Evolutionary conservation across 2,113 vertebrate genomes (phyloP).

Genomic region (Eurypyga helias): DNA sequence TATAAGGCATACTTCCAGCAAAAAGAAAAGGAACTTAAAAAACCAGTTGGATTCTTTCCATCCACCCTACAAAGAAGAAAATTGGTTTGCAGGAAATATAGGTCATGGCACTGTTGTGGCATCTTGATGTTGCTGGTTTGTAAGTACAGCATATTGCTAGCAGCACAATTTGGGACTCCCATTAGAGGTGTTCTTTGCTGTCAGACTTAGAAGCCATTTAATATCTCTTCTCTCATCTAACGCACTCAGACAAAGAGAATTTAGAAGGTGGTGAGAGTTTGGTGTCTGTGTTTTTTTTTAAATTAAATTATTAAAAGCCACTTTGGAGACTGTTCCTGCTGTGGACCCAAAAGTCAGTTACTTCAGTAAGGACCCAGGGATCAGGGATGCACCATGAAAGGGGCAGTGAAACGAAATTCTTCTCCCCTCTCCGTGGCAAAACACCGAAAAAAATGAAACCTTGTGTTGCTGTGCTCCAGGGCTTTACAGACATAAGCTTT

Average conservation of each 20-base stretch:
- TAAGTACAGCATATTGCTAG: constrained; percentile 69
- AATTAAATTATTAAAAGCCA: constrained; percentile 24
- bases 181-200: constrained; percentile 73
- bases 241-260: constrained; percentile 47
- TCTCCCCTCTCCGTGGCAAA: neutral
- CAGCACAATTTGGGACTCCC: constrained; percentile 72
- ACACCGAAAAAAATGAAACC: neutral
- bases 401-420: neutral
- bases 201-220: constrained; percentile 76
- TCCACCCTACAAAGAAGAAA: constrained; percentile 74
- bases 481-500: neutral
- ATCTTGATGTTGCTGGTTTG: constrained; percentile 67
- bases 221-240: constrained; percentile 77
- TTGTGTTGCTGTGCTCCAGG: neutral
- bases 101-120: constrained; percentile 70
- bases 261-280: neutral
- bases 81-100: constrained; percentile 78
- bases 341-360: neutral
- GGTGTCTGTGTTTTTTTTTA: neutral
- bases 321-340: neutral
- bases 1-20: constrained; percentile 21
- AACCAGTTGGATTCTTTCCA: constrained; percentile 70
- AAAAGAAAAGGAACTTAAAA: constrained; percentile 45
- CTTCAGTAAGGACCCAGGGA: neutral
- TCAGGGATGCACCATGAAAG: neutral